phyloP scores from a whole-genome alignment of 2,888 invertebrate species.

The Pandemis cinnamomeana region DNA sequence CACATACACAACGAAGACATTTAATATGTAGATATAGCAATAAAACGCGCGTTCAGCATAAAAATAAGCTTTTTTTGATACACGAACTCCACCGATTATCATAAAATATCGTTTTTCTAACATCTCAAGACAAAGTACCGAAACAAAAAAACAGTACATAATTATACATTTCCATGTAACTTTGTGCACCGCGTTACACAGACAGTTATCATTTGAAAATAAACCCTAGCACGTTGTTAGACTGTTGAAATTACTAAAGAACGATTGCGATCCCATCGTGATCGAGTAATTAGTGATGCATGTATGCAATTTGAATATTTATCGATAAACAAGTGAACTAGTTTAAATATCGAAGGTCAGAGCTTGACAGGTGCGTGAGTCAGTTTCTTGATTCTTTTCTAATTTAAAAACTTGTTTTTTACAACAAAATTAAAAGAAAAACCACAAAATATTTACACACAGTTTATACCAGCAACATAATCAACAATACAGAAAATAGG shows the following conservation, averaged over 20 bases:
- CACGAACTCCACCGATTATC: neutral
- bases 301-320: constrained; percentile 53
- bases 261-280: constrained; percentile 33
- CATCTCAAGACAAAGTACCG: constrained; percentile 36
- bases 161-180: constrained; percentile 37
- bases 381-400: neutral
- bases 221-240: neutral
- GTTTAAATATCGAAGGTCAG: constrained; percentile 44
- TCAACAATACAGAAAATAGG: too few species aligned
- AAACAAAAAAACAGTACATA: constrained; percentile 34
- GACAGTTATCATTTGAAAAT: constrained; percentile 13
- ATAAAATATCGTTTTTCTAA: constrained; percentile 19
- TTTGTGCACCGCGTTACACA: constrained; percentile 8
- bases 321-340: constrained; percentile 51
- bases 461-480: too few species aligned
- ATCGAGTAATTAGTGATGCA: constrained; percentile 56
- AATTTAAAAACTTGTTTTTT: too few species aligned
- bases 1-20: neutral
- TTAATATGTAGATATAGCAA: neutral
- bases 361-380: constrained; percentile 20
- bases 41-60: neutral
- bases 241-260: neutral
- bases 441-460: too few species aligned
- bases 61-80: neutral
- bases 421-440: too few species aligned